Evolutionary conservation across 1,140 invertebrate genomes (phyloP), one percentile per base, ranked within the genome.

Genomic region (Chironomus striatipennis): DNA sequence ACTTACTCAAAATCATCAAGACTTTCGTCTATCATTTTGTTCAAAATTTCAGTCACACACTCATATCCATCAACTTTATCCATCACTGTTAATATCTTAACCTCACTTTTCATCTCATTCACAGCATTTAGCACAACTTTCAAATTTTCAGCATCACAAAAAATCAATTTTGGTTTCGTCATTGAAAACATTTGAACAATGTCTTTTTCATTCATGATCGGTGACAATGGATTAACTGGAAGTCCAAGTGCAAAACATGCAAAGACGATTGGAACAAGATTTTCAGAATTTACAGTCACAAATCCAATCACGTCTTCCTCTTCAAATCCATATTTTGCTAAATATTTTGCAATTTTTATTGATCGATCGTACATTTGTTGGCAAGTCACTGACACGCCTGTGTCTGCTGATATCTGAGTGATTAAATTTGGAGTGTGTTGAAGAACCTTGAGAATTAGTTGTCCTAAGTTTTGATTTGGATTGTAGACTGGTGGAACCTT

Each of bases 361-460:
- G 64, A 42, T 72, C 42, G 67, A 9, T 70, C 6, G 5, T 64
- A 15, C 12, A 70, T 74, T 70, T 74, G 21, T 1, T 70, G 17
- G 42, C 21, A 20, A 12, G 74, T 74, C 24, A 74, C 8, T 43
- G 15, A 9, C 15, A 72, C 34, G 4, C 42, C 64, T 17, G 34
- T 70, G 10, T 74, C 24, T 17, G 47, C 47, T 15, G 47, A 18
- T 24, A 81, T 80, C 79, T 81, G 80, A 57, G 79, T 79, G 2
- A 81, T 74, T 21, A 76, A 80, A n/a, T 77, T 74, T 3, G 80
- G 79, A 79, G 80, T 79, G 34, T 81, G 81, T 15, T 80, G 76
- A 79, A 81, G 80, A 70, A 81, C 81, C 7, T 80, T 79, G 34
- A 80, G 79, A 0, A 81, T 73, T 74, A 81, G 80, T 78, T 81